These are phyloP conservation scores for Lissocephala sabroskyi DNA, from an alignment of 2,888 invertebrate species.

Conservation along the genomic window DNA sequence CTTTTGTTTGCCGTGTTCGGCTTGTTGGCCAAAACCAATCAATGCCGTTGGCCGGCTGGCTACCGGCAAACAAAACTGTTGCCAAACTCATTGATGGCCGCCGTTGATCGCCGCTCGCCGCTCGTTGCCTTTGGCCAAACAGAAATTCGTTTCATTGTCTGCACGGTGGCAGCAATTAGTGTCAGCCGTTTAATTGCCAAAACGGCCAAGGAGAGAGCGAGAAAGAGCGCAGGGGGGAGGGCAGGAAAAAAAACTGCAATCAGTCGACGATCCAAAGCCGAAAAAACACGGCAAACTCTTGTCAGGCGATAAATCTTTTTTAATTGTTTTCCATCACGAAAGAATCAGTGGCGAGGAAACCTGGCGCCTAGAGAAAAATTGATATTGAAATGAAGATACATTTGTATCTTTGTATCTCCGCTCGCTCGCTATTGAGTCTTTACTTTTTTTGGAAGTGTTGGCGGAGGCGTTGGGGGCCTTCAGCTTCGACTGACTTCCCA, in stretches of 20 bases:
- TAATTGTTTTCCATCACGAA: conserved; percentile 29
- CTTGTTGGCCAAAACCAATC: conserved; percentile 49
- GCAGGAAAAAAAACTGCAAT: conserved; percentile 29
- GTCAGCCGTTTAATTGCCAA: conserved; percentile 41
- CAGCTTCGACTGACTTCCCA: conserved; percentile 13
- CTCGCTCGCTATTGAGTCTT: conserved; percentile 24
- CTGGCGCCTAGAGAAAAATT: too few relatives aligned
- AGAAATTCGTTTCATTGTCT: conserved; percentile 12
- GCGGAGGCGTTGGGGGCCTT: background rate
- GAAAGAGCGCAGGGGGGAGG: conserved; percentile 14
- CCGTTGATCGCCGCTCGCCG: background rate
- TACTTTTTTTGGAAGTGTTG: conserved; percentile 7
- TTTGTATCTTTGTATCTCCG: background rate
- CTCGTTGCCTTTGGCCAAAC: conserved; percentile 14
- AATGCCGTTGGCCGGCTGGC: conserved; percentile 40
- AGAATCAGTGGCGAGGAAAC: conserved; percentile 6
- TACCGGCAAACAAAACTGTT: conserved; percentile 18
- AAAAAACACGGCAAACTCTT: background rate
- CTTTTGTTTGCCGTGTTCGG: conserved; percentile 8
- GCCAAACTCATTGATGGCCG: conserved; percentile 7
- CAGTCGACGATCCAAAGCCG: conserved; percentile 3
- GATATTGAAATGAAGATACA: too few relatives aligned
- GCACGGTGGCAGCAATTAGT: conserved; percentile 61
- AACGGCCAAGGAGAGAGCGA: too few relatives aligned
- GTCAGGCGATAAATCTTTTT: conserved; percentile 25